A percentile compares a stretch with the other conserved stretches of the same genome.
Evolutionary conservation across 1,140 invertebrate species (phyloP).

Genomic region (Tetraneura akinire): DNA sequence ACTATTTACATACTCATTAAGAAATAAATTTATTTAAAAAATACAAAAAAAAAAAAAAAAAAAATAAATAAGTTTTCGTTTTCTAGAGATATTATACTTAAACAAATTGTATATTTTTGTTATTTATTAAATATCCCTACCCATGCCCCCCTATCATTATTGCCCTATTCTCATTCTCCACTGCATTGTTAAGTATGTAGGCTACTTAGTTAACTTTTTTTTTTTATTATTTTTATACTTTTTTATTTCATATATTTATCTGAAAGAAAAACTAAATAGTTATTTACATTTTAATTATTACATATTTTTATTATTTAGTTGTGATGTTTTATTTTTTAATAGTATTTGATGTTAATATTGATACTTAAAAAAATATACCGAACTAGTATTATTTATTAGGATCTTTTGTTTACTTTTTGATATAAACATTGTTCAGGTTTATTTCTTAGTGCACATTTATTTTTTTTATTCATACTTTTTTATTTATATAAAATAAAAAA

Average conservation of each 20-base stretch:
- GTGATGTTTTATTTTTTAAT: slow-evolving; percentile 51
- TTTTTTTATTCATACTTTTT: slow-evolving; percentile 49
- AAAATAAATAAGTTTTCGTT: slow-evolving; percentile 51
- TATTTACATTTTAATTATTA: slow-evolving; percentile 52
- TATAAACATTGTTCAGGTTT: slow-evolving; percentile 51
- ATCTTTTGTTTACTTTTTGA: slow-evolving; percentile 50
- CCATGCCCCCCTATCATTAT: slow-evolving; percentile 20
- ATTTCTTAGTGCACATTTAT: slow-evolving; percentile 51
- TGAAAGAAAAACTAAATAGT: slow-evolving; percentile 46
- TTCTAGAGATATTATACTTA: slow-evolving; percentile 52
- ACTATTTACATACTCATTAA: slow-evolving; percentile 48
- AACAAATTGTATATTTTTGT: slow-evolving; percentile 52
- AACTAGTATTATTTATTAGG: slow-evolving; percentile 51
- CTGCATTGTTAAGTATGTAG: slow-evolving; percentile 51
- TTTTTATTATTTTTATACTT: slow-evolving; percentile 50
- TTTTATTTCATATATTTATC: slow-evolving; percentile 52
- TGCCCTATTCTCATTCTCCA: slow-evolving; percentile 18
- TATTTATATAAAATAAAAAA: slow-evolving; percentile 47
- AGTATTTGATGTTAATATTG: slow-evolving; percentile 51
- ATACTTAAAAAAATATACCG: slow-evolving; percentile 51
- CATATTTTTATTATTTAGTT: slow-evolving; percentile 51
- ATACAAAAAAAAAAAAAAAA: not conserved
- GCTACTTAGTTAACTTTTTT: slow-evolving; percentile 47
- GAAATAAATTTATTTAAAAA: slow-evolving; percentile 42
- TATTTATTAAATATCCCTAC: slow-evolving; percentile 50